A percentile compares a stretch with the other conserved stretches of the same genome.
phyloP scores from a whole-genome alignment of 2,113 vertebrate genomes.

The Aspiorhynchus laticeps region DNA sequence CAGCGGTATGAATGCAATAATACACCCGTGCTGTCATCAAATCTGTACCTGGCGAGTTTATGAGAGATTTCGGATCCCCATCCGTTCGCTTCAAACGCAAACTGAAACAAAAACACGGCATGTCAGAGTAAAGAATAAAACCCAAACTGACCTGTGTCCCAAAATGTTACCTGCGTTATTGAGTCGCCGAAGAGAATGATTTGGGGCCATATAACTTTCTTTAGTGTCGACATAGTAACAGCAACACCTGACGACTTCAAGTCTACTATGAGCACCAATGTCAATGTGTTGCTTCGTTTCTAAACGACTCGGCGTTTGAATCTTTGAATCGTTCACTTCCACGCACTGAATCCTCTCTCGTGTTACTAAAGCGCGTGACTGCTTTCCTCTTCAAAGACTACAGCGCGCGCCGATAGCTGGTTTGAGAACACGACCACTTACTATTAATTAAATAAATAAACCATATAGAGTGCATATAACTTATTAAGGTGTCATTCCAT shows the following conservation, averaged over 20 bases:
- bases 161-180: slow-evolving; percentile 87
- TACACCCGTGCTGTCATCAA: background rate
- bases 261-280: background rate
- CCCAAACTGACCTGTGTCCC: background rate
- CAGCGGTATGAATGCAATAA: background rate
- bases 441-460: background rate
- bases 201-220: slow-evolving; percentile 78
- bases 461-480: background rate
- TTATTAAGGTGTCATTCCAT: background rate
- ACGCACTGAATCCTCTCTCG: background rate
- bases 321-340: background rate
- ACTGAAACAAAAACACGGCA: slow-evolving; percentile 69
- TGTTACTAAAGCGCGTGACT: background rate
- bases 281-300: background rate
- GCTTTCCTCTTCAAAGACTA: background rate
- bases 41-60: slow-evolving; percentile 81
- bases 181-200: slow-evolving; percentile 92
- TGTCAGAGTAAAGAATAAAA: background rate
- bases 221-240: slow-evolving; percentile 68
- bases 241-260: background rate
- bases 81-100: slow-evolving; percentile 84
- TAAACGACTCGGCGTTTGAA: background rate
- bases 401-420: background rate
- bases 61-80: slow-evolving; percentile 86
- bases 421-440: background rate